Evolutionary conservation across 2,113 vertebrate genomes (phyloP).

Genomic region (Rousettus leschenaultii): DNA sequence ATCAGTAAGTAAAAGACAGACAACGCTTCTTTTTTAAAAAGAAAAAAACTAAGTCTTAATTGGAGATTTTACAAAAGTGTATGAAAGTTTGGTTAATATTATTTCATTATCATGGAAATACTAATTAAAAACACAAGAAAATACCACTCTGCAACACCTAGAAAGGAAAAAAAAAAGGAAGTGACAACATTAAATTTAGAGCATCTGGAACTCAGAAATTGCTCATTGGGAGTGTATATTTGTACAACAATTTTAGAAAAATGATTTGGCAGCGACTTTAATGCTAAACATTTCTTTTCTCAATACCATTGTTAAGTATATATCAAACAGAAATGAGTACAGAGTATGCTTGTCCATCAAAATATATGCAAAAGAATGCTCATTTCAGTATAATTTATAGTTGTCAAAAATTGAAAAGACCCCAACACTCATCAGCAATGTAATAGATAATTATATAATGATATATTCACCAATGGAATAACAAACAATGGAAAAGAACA

Average conservation of each 20-base stretch:
- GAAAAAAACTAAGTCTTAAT: not conserved
- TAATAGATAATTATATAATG: not conserved
- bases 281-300: not conserved
- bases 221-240: not conserved
- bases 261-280: not conserved
- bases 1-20: not conserved
- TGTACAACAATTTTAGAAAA: not conserved
- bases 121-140: not conserved
- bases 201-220: not conserved
- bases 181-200: not conserved
- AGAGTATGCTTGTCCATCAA: not conserved
- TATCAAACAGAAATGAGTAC: not conserved
- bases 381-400: not conserved
- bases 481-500: not conserved
- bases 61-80: not conserved
- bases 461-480: not conserved
- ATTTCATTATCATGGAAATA: not conserved
- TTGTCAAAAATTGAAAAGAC: not conserved
- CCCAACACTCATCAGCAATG: not conserved
- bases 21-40: not conserved
- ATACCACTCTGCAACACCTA: not conserved
- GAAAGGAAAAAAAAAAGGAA: not conserved
- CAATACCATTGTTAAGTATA: not conserved
- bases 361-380: not conserved
- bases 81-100: not conserved